Conservation (phyloP, 2,888 invertebrate species). For the Nudaria mundana region DNA sequence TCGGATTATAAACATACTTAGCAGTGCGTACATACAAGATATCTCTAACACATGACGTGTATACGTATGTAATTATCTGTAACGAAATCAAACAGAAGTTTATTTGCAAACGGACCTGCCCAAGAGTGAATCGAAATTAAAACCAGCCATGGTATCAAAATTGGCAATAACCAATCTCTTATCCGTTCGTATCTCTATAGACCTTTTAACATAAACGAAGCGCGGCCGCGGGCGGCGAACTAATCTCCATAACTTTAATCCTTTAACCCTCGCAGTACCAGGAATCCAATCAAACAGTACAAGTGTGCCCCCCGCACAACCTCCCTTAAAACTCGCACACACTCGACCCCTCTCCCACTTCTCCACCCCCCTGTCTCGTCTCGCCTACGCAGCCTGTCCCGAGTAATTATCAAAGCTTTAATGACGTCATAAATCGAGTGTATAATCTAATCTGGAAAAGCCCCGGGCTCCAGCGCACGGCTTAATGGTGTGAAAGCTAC, state of each 20-base stretch:
- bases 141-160: constrained; percentile 71
- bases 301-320: constrained; percentile 54
- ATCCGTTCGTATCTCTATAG: constrained; percentile 77
- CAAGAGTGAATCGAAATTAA: constrained; percentile 64
- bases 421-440: constrained; percentile 82
- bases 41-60: constrained; percentile 9
- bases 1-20: constrained; percentile 23
- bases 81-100: constrained; percentile 50
- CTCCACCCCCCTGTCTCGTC: constrained; percentile 48
- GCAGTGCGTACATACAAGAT: constrained; percentile 26
- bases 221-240: constrained; percentile 78
- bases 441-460: constrained; percentile 83
- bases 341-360: constrained; percentile 17
- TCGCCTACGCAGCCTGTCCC: constrained; percentile 81
- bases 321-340: constrained; percentile 34
- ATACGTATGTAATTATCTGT: constrained; percentile 36
- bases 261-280: constrained; percentile 78
- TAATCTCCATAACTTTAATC: constrained; percentile 82
- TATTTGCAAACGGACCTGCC: constrained; percentile 40
- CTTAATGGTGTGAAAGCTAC: constrained; percentile 82
- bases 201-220: constrained; percentile 78
- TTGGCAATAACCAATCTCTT: constrained; percentile 80
- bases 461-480: constrained; percentile 79
- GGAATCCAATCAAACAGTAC: constrained; percentile 82
- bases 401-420: constrained; percentile 83